phyloP scores from a whole-genome alignment of 2,113 vertebrate species.

The Paramisgurnus dabryanus region DNA sequence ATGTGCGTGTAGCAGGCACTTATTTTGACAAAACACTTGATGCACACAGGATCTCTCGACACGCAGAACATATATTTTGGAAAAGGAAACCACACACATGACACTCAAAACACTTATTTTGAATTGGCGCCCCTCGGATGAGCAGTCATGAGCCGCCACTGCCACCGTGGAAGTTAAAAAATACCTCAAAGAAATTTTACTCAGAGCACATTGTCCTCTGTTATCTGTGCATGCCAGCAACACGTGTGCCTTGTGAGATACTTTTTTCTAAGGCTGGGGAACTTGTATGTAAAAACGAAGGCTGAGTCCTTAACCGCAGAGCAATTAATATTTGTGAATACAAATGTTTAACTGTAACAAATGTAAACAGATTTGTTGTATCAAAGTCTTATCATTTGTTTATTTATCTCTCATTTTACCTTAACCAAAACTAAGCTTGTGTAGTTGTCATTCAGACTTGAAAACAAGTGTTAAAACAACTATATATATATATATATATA shows the following conservation, averaged over 20 bases:
- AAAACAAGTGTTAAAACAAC: no score
- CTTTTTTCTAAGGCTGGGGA: neutral
- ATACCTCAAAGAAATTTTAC: neutral
- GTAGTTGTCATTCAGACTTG: no score
- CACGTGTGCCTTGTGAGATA: neutral
- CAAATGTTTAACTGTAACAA: neutral
- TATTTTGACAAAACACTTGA: no score
- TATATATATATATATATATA: no score
- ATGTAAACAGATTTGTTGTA: neutral
- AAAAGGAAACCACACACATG: no score
- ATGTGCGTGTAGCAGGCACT: no score
- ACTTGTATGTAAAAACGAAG: neutral
- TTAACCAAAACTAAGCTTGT: no score
- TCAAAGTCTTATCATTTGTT: neutral
- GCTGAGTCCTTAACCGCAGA: slow-evolving; percentile 3
- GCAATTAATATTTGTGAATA: neutral
- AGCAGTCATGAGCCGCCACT: neutral
- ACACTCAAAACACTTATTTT: no score
- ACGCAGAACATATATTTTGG: no score
- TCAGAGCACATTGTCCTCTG: neutral
- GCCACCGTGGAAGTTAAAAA: neutral
- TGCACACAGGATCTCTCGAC: no score
- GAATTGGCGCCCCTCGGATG: neutral
- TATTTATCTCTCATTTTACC: no score
- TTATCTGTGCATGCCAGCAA: neutral